Base-by-base conservation (phyloP, 1,140 invertebrate genomes). In the Papilio aristodemus region DNA sequence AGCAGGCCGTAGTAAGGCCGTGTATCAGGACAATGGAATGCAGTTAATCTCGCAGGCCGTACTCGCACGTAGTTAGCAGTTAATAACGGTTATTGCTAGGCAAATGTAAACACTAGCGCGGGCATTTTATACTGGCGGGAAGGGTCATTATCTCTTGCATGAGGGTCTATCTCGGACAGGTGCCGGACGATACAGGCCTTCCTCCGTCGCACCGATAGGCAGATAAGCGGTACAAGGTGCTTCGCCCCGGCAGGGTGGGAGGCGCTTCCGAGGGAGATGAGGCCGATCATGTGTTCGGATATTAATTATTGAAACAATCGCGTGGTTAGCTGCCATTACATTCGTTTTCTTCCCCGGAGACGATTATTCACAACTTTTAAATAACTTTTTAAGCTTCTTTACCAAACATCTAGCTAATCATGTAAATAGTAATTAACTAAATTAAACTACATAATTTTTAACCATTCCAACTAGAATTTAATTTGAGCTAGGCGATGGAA, bases 21-120 rank as follows among this genome's bases (percentile, higher is more conserved):
- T 62, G 14, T 62, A 62, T 62, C 59, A 22, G 59, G 59, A 62
- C 59, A 62, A 62, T 37, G 59, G 59, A 62, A 62, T 62, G 59
- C 59, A 62, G 36, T 62, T 62, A 62, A 62, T 62, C 59, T 62
- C 9, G 58, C 37, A 38, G 59, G 59, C 59, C 59, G 59, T 62
- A 62, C 59, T 17, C 11, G 14, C 58, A 59, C 32, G 58, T 59
- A 36, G 58, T 59, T 59, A 37, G 58, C 58, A 11, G 58, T 59
- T 62, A 62, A 37, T 50, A 50, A 50, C 43, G 43, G 43, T 39
- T 62, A 39, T 62, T 62, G 59, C 36, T 38, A 62, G 59, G 59
- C 59, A 19, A 62, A 62, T 62, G 4, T 62, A 38, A 39, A 19
- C 59, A 39, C 14, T 62, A 62, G 17, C 27, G 7, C 32, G 14